Conservation (phyloP, 2,888 invertebrate genomes). For the Acronicta aceris region DNA sequence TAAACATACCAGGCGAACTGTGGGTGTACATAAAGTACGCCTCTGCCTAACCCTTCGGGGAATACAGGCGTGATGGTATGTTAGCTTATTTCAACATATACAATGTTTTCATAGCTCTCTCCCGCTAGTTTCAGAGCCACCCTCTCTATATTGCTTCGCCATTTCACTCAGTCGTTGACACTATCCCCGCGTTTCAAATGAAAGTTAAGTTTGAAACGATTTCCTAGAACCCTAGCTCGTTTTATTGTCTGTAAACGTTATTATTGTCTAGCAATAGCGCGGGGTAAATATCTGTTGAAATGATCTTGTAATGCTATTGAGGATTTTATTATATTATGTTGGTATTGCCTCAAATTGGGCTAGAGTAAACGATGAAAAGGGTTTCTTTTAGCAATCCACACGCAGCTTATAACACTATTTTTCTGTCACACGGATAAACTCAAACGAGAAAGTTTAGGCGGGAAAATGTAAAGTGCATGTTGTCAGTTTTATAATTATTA, state of each 20-base stretch:
- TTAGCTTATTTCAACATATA: too few relatives aligned
- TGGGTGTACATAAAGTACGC: too few relatives aligned
- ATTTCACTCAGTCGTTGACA: slow-evolving; percentile 47
- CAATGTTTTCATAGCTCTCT: slow-evolving; percentile 31
- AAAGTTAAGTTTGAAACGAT: slow-evolving; percentile 49
- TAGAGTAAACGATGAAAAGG: too few relatives aligned
- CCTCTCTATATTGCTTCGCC: slow-evolving; percentile 49
- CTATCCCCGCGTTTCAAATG: slow-evolving; percentile 46
- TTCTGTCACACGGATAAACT: too few relatives aligned
- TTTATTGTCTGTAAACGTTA: slow-evolving; percentile 40
- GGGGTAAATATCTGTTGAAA: slow-evolving; percentile 20
- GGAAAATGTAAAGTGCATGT: too few relatives aligned
- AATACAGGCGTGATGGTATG: too few relatives aligned
- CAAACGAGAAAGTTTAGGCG: too few relatives aligned
- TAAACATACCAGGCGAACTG: too few relatives aligned
- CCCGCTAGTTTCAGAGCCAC: slow-evolving; percentile 38
- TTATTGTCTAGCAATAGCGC: slow-evolving; percentile 33
- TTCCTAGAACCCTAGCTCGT: slow-evolving; percentile 27
- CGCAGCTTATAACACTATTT: background rate
- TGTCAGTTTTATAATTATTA: too few relatives aligned
- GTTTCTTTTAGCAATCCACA: too few relatives aligned
- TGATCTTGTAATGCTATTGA: background rate
- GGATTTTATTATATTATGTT: background rate
- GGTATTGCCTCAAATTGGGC: too few relatives aligned
- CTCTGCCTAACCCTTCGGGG: too few relatives aligned